Evolutionary conservation across 2,113 vertebrate genomes (phyloP).

Genomic region (Hirundichthys speculiger): DNA sequence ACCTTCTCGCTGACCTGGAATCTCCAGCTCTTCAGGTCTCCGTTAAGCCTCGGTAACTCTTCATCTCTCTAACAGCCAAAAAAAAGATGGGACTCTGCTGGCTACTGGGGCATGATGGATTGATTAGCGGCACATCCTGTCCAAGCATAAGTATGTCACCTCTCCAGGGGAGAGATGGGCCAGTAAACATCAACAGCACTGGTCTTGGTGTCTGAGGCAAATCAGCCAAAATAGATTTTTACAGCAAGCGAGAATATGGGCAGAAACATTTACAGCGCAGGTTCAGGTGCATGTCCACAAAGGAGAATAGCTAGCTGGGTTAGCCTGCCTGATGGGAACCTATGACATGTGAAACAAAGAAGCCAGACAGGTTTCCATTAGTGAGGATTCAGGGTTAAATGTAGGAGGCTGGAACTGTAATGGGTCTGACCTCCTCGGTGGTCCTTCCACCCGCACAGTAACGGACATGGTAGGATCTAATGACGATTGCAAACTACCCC

Average conservation of each 20-base stretch:
- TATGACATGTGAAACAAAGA: too few species aligned
- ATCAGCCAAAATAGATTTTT: constrained; percentile 56
- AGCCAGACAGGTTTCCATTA: too few species aligned
- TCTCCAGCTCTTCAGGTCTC: constrained; percentile 33
- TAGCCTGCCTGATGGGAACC: too few species aligned
- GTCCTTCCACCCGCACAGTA: too few species aligned
- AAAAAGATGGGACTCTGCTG: constrained; percentile 43
- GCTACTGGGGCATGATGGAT: constrained; percentile 29
- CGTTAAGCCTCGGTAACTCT: constrained; percentile 31
- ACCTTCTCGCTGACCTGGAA: constrained; percentile 44
- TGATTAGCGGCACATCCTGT: constrained; percentile 58
- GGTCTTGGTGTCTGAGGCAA: constrained; percentile 44
- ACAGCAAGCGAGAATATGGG: constrained; percentile 20
- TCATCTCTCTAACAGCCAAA: constrained; percentile 58
- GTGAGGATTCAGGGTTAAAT: too few species aligned
- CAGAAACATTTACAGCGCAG: neutral
- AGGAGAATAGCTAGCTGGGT: too few species aligned
- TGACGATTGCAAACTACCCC: too few species aligned
- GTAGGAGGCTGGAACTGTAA: too few species aligned
- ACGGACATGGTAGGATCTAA: too few species aligned
- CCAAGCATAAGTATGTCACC: constrained; percentile 68
- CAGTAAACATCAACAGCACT: constrained; percentile 51
- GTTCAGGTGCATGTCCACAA: neutral
- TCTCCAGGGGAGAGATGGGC: constrained; percentile 43
- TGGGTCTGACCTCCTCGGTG: too few species aligned